Evolutionary conservation across 2,888 invertebrate species (phyloP).

Genomic region (Fragum whitleyi): DNA sequence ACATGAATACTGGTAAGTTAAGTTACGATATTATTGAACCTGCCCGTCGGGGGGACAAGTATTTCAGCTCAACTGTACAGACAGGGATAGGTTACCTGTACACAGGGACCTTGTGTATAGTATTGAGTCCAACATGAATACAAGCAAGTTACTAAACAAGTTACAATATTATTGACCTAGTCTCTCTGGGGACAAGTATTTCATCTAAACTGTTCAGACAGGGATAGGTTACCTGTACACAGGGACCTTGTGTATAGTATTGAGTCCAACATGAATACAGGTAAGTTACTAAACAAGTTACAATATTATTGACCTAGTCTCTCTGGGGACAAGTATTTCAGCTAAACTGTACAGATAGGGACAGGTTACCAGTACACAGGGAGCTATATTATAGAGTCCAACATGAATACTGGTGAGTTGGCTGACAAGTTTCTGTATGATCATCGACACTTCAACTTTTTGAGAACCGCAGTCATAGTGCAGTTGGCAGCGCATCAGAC

Average conservation of each 20-base stretch:
- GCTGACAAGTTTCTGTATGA: neutral
- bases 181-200: neutral
- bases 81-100: conserved; percentile 33
- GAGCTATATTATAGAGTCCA: conserved; percentile 20
- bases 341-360: conserved; percentile 43
- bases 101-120: conserved; percentile 25
- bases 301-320: conserved; percentile 12
- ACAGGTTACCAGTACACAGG: conserved; percentile 28
- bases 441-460: too few species aligned
- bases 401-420: too few species aligned
- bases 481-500: too few species aligned
- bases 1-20: neutral
- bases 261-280: neutral
- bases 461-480: too few species aligned
- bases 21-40: conserved; percentile 20
- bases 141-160: neutral
- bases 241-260: conserved; percentile 29
- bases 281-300: neutral
- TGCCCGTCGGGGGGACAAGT: neutral
- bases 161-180: conserved; percentile 19
- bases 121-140: conserved; percentile 8
- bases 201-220: conserved; percentile 40
- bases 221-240: conserved; percentile 33
- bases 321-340: conserved; percentile 2
- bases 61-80: conserved; percentile 32